These are phyloP conservation scores for Taeniopygia guttata DNA, from an alignment of 2,797 vertebrate species.

Conservation along the genomic window DNA sequence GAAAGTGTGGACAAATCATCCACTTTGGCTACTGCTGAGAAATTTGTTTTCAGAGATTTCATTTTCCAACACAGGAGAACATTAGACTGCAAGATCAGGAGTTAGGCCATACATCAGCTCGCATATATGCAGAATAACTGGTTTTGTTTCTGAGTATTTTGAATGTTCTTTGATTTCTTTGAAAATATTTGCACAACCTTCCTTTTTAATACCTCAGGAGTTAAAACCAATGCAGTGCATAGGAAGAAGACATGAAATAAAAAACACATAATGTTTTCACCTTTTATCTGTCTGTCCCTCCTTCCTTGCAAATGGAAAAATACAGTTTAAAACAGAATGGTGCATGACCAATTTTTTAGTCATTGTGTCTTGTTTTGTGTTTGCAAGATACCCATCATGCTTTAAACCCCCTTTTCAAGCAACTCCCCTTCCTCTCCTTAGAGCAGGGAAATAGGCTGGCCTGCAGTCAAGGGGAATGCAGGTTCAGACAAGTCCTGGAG, in stretches of 20 bases:
- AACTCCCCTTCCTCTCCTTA: background rate
- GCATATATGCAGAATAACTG: background rate
- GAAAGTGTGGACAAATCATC: rapidly evolving
- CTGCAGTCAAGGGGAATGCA: background rate
- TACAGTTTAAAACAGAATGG: background rate
- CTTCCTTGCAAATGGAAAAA: background rate
- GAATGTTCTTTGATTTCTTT: background rate
- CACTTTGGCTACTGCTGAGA: background rate
- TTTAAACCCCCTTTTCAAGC: background rate
- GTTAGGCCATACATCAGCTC: background rate
- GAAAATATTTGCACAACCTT: background rate
- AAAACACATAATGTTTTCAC: background rate
- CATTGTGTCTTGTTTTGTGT: background rate
- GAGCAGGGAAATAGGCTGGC: background rate
- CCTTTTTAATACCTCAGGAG: background rate
- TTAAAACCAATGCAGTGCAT: background rate
- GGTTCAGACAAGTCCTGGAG: background rate
- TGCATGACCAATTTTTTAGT: background rate
- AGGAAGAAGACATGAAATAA: background rate
- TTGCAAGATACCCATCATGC: background rate
- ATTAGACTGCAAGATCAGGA: background rate
- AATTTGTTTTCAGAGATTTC: background rate
- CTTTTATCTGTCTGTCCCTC: background rate
- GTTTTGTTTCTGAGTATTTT: background rate
- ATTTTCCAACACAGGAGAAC: background rate